Base-by-base conservation (phyloP, 2,888 invertebrate species). In the Carpatolechia fugitivella region DNA sequence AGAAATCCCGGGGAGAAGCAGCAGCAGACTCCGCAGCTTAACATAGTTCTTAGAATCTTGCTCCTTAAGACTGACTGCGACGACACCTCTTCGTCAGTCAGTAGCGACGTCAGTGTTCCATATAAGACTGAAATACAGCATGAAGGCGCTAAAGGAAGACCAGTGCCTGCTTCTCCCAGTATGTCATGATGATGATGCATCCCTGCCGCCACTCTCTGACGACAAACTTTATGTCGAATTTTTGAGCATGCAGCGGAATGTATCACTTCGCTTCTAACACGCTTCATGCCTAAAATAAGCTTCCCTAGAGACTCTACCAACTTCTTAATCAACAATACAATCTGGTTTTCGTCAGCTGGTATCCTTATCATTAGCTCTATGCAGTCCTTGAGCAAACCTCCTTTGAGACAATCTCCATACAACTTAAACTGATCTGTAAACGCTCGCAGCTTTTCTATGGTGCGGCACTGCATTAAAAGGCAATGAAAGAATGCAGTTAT, bases 141-240 rank as follows among this genome's bases (percentile, higher is more conserved):
- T 0, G 86, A 76, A 20, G 91, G 80, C 13, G 90, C 76, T 35
- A 81, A 67, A 51, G 84, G 80, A 44, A 84, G 78, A 1, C 82
- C 82, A 4, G 80, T 64, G 56, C 83, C 70, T 6, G 91, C 83
- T 5, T 82, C 82, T 0, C 93, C 93, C 18, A 93, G 84, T 0
- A 91, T 71, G 62, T 91, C 91, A 60, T 91, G 91, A 65, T 93
- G 93, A 65, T 93, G 93, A 68, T 92, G 91, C 73, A 85, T 80
- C 44, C 89, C 89, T 3, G 82, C 82, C 5, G 76, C 76, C n/a
- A 86, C 78, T 5, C 89, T 68, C 54, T 72, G 73, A 0, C 85
- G 74, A 59, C 92, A 93, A 14, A 74, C 79, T 52, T 91, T 91
- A 66, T 93, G 93, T 33, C 90, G 79, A 0, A 70, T 64, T n/a